A percentile compares a stretch with the other conserved stretches of the same genome.
Evolutionary conservation across 2,888 invertebrate genomes (phyloP).

Genomic region (Cephus nigrinus): DNA sequence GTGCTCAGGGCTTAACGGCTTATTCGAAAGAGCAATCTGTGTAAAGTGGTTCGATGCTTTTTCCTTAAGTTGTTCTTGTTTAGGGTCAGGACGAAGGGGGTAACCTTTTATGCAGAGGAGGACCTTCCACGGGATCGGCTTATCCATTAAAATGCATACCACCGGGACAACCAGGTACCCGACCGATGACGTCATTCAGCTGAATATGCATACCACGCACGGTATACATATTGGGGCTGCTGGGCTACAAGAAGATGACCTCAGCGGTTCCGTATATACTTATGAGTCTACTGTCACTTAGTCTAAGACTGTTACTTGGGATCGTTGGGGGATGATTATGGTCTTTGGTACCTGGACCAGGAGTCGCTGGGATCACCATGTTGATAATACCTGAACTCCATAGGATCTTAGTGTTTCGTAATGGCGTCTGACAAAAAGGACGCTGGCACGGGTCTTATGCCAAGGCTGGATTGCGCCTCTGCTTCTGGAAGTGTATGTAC

Average conservation of each 20-base stretch:
- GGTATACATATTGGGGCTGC: too few species aligned
- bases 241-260: background rate
- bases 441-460: background rate
- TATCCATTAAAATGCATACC: background rate
- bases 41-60: constrained; percentile 33
- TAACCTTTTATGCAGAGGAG: background rate
- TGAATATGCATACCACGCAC: too few species aligned
- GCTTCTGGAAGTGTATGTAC: background rate
- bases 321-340: background rate
- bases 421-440: background rate
- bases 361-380: background rate
- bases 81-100: background rate
- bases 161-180: background rate
- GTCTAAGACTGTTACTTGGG: background rate
- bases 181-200: background rate
- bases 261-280: background rate
- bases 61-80: background rate
- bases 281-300: background rate
- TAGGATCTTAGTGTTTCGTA: background rate
- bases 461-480: background rate
- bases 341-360: background rate
- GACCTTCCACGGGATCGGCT: background rate
- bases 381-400: background rate
- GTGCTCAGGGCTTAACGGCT: constrained; percentile 36
- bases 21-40: constrained; percentile 39